These are phyloP conservation scores for Bombyx mandarina DNA, from an alignment of 1,140 invertebrate genomes.

Conservation along the genomic window DNA sequence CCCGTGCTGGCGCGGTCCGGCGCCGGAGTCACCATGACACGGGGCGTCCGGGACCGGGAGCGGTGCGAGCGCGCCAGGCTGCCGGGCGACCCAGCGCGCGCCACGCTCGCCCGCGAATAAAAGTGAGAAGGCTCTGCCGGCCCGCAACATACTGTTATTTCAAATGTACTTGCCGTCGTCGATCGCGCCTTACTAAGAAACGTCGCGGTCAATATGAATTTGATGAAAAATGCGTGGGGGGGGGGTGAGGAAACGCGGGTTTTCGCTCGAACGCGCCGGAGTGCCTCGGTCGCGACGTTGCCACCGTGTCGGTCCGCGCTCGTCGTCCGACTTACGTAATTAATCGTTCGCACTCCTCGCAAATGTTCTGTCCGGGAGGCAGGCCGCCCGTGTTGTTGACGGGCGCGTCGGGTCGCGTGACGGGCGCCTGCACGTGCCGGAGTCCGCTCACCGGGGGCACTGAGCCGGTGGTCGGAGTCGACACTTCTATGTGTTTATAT, in stretches of 20 bases:
- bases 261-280: no score
- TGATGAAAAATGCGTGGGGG: no score
- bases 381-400: slow-evolving; percentile 77
- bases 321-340: slow-evolving; percentile 87
- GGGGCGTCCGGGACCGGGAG: slow-evolving; percentile 34
- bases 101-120: slow-evolving; percentile 62
- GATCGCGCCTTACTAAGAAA: not conserved
- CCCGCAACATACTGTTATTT: slow-evolving; percentile 34
- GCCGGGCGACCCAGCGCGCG: slow-evolving; percentile 49
- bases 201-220: no score
- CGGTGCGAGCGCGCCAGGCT: slow-evolving; percentile 37
- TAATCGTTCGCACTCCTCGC: slow-evolving; percentile 91
- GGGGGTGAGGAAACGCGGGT: no score
- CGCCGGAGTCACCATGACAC: slow-evolving; percentile 19
- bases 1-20: slow-evolving; percentile 22
- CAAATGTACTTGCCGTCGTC: not conserved
- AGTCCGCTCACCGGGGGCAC: slow-evolving; percentile 48
- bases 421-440: slow-evolving; percentile 80
- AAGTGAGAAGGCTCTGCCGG: slow-evolving; percentile 59
- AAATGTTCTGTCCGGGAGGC: slow-evolving; percentile 90
- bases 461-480: slow-evolving; percentile 28
- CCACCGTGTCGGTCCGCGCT: slow-evolving; percentile 53
- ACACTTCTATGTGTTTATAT: slow-evolving; percentile 31
- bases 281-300: slow-evolving; percentile 25
- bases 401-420: slow-evolving; percentile 79